Evolutionary conservation across 2,888 invertebrate genomes (phyloP).

Genomic region (Parnassius apollo): DNA sequence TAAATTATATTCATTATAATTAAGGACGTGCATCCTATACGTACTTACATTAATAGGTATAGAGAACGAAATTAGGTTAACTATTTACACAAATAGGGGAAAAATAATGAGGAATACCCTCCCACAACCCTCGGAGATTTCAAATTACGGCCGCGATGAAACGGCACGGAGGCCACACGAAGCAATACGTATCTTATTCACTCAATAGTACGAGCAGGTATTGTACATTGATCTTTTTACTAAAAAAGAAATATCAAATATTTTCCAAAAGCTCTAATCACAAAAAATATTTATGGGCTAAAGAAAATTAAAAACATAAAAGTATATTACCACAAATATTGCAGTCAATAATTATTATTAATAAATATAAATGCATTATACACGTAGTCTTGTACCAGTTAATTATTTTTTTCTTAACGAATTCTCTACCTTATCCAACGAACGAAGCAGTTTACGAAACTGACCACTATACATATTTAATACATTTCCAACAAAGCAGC

Average conservation of each 20-base stretch:
- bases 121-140: conserved; percentile 80
- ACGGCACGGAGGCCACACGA: conserved; percentile 39
- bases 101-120: conserved; percentile 80
- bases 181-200: conserved; percentile 58
- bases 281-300: conserved; percentile 8
- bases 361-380: conserved; percentile 36
- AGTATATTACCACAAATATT: conserved; percentile 4
- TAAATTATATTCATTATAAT: conserved; percentile 74
- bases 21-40: conserved; percentile 79
- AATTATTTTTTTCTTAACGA: conserved; percentile 64
- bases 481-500: conserved; percentile 70
- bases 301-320: conserved; percentile 25
- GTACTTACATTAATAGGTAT: conserved; percentile 69
- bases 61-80: conserved; percentile 72
- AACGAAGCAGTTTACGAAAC: conserved; percentile 17
- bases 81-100: conserved; percentile 80
- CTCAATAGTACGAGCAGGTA: conserved; percentile 53
- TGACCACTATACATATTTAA: conserved; percentile 57
- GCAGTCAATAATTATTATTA: conserved; percentile 16
- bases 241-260: conserved; percentile 31
- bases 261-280: conserved; percentile 4
- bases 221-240: conserved; percentile 53
- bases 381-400: conserved; percentile 31
- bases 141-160: conserved; percentile 63
- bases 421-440: conserved; percentile 48